phyloP scores from a whole-genome alignment of 2,888 invertebrate species.

The Tetrapedia diversipes region DNA sequence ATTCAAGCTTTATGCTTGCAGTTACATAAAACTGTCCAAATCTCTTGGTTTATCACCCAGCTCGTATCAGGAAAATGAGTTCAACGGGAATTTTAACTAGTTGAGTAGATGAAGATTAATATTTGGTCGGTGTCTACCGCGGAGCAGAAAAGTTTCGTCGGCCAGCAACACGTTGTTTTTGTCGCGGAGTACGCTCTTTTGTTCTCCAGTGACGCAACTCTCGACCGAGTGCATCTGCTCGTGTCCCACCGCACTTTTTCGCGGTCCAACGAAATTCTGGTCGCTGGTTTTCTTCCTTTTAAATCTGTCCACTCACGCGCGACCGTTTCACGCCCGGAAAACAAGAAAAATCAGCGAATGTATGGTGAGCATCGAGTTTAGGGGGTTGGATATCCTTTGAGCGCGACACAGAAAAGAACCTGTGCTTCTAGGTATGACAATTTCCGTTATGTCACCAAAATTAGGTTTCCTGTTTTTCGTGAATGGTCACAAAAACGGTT shows the following conservation, averaged over 20 bases:
- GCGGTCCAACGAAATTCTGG: slow-evolving; percentile 32
- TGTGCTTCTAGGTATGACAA: slow-evolving; percentile 47
- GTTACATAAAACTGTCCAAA: too few species aligned
- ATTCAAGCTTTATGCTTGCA: too few species aligned
- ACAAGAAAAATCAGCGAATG: slow-evolving; percentile 47
- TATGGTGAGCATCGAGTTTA: slow-evolving; percentile 25
- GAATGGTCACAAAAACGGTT: background rate
- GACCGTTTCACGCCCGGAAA: slow-evolving; percentile 24
- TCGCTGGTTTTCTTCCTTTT: slow-evolving; percentile 37
- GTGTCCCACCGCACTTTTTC: slow-evolving; percentile 16
- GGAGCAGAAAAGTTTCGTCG: slow-evolving; percentile 33
- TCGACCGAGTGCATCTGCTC: slow-evolving; percentile 29
- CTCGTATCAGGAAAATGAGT: slow-evolving; percentile 39
- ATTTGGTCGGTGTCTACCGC: slow-evolving; percentile 36
- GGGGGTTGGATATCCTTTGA: slow-evolving; percentile 31
- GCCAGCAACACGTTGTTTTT: slow-evolving; percentile 13
- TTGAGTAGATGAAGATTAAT: slow-evolving; percentile 61
- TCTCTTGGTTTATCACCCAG: background rate
- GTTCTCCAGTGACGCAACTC: slow-evolving; percentile 7
- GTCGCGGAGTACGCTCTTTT: background rate
- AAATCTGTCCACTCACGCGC: background rate
- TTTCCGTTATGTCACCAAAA: slow-evolving; percentile 35
- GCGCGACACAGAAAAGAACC: slow-evolving; percentile 47
- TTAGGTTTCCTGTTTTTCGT: slow-evolving; percentile 45
- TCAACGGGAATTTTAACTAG: slow-evolving; percentile 33